phyloP scores from a whole-genome alignment of 2,113 vertebrate species.

The Podarcis muralis region DNA sequence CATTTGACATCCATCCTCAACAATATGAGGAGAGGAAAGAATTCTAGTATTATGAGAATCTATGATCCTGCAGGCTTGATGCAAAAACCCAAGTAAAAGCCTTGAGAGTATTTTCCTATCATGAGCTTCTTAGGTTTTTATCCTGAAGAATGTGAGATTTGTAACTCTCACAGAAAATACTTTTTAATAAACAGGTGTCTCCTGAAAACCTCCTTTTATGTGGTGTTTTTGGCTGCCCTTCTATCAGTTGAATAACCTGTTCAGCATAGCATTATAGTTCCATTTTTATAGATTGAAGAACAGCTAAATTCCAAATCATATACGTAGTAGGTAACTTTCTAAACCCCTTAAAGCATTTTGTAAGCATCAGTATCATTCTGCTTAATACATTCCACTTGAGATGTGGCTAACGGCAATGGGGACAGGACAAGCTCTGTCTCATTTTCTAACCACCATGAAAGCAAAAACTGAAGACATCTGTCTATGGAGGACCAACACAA shows the following conservation, averaged over 20 bases:
- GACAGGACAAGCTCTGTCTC: not conserved
- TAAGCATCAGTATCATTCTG: not conserved
- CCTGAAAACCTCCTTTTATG: too few relatives aligned
- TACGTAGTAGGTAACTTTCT: not conserved
- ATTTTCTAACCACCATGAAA: not conserved
- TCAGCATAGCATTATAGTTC: not conserved
- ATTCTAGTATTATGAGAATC: not conserved
- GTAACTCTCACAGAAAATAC: not conserved
- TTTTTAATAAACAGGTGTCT: not conserved
- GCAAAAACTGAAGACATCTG: not conserved
- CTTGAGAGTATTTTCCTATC: not conserved
- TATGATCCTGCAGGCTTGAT: not conserved
- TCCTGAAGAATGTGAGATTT: not conserved
- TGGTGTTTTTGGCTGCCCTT: not conserved
- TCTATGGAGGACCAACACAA: too few relatives aligned
- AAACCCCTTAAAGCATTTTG: not conserved
- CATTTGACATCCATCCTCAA: not conserved
- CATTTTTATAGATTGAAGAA: not conserved
- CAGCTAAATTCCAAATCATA: not conserved
- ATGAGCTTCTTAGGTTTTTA: not conserved
- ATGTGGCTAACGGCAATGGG: too few relatives aligned
- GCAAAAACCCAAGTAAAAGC: not conserved
- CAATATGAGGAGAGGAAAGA: not conserved
- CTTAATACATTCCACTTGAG: not conserved
- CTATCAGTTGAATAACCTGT: not conserved